Base-by-base conservation (phyloP, 2,797 vertebrate species). In the Gila robusta region DNA sequence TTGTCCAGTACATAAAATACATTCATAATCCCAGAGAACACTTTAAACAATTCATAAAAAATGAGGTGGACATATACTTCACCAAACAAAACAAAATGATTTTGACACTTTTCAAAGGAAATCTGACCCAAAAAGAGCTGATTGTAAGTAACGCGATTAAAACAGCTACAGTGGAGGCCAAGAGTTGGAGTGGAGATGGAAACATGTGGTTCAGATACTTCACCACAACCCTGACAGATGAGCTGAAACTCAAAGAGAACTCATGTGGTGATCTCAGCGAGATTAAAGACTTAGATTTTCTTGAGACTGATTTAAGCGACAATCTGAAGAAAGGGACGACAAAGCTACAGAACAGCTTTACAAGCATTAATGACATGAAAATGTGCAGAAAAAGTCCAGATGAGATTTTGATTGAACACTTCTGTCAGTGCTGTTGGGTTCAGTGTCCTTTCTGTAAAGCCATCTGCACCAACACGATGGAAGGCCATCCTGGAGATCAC, bases 161-260 rank as follows among this genome's bases (percentile, higher is more conserved):
- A n/a, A 1, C 17, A 1, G 64, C 49, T 17, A 35, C 67, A 37
- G 56, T 47, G 21, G 37, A 59, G 44, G 69, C 28, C 5, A 87
- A 32, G 21, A 21, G n/a, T 2, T 32, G 47, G 2, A 2, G 0
- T 6, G 87, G 90, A 76, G 74, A 89, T 5, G 32, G 26, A 9
- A 52, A 86, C 9, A 87, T 89, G 1, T 96, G 94, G 95, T 23
- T 94, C 71, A 47, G 92, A 64, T 56, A 73, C 3, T 95, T 96
- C 77, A 93, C 91, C 16, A 72, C 32, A 0, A 0, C 35, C 0
- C 73, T 96, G 0, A 41, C 10, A 1, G 81, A 84, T 12, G 19
- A 88, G 1, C 47, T 96, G 1, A 88, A 1, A 79, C 91, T 96
- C 44, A 91, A 88, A 35, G 23, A 88, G 47, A 93, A 72, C 2